A percentile compares a stretch with the other conserved stretches of the same genome.
Evolutionary conservation across 2,113 vertebrate genomes (phyloP).

Genomic region (Eurystomus gularis): DNA sequence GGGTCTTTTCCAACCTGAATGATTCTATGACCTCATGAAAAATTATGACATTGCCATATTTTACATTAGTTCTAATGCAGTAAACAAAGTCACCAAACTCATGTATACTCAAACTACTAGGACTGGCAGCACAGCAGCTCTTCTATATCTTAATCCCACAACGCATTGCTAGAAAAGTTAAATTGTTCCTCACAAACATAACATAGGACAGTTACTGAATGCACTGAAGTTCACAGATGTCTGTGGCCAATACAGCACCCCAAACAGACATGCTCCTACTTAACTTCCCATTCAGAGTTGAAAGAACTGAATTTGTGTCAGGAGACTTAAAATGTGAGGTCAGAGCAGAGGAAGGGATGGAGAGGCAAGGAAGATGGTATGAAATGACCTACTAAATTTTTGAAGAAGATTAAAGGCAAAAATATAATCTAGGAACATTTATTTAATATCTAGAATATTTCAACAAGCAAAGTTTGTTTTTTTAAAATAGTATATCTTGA

Average conservation of each 20-base stretch:
- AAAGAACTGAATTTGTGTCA: background rate
- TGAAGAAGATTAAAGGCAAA: background rate
- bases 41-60: too few species aligned
- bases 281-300: background rate
- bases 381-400: background rate
- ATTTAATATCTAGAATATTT: background rate
- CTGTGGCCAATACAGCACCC: background rate
- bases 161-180: too few species aligned
- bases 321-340: background rate
- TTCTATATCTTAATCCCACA: too few species aligned
- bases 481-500: background rate
- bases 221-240: background rate
- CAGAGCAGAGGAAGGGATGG: background rate
- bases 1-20: too few species aligned
- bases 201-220: background rate
- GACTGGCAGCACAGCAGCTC: too few species aligned
- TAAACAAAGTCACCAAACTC: too few species aligned
- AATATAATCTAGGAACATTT: background rate
- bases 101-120: too few species aligned
- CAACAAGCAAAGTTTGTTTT: background rate
- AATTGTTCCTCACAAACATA: background rate
- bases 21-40: too few species aligned
- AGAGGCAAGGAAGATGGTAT: background rate
- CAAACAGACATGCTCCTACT: background rate
- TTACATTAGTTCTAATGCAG: too few species aligned